Percentiles rank a stretch among this genome's conserved stretches.
Evolutionary conservation across 2,797 vertebrate genomes (phyloP).

Genomic region (Agapornis canus): DNA sequence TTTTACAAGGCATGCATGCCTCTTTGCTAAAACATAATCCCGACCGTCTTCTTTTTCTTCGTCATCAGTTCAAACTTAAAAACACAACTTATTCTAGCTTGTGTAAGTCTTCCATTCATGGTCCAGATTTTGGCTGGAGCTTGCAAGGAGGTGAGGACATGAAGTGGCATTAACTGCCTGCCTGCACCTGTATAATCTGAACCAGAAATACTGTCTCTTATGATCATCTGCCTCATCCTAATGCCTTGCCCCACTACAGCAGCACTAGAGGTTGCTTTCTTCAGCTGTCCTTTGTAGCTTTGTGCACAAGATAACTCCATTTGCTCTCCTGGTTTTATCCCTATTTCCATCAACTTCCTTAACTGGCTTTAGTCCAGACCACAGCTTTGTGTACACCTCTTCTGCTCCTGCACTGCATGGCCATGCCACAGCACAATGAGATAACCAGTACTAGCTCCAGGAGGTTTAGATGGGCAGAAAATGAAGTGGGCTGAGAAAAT

Average conservation of each 20-base stretch:
- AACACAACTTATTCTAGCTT: neutral
- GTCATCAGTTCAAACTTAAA: neutral
- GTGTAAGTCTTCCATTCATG: rapidly evolving
- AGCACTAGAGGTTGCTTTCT: neutral
- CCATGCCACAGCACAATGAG: neutral
- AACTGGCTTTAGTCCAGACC: neutral
- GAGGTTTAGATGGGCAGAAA: neutral
- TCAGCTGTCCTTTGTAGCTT: neutral
- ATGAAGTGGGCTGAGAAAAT: neutral
- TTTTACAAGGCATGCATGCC: neutral
- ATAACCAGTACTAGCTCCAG: neutral
- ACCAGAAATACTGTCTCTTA: neutral
- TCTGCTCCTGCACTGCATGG: neutral
- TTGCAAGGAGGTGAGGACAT: neutral
- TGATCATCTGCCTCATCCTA: neutral
- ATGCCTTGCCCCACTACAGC: neutral
- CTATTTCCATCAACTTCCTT: neutral
- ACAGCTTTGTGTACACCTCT: neutral
- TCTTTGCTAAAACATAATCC: neutral
- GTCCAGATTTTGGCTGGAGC: neutral
- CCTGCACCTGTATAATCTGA: neutral
- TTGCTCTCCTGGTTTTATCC: neutral
- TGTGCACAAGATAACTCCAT: neutral
- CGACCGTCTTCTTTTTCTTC: neutral
- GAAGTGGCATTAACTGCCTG: neutral